phyloP scores from a whole-genome alignment of 92 coral and sea anemone species.

The Phenganax subtilis region DNA sequence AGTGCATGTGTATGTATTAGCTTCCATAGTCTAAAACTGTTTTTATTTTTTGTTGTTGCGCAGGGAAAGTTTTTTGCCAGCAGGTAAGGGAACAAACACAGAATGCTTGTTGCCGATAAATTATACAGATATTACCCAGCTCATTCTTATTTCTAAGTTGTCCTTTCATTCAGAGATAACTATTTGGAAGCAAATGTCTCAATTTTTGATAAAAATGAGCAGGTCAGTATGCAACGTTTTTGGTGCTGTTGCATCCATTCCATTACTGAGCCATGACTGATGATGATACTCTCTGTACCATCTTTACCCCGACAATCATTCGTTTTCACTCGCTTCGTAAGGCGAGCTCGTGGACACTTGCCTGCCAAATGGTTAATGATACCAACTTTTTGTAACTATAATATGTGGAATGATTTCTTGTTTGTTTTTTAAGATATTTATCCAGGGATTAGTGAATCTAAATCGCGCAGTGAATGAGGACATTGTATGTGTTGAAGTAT shows the following conservation, averaged over 20 bases:
- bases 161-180: conserved; percentile 64
- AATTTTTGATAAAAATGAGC: conserved; percentile 64
- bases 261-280: neutral
- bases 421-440: conserved; percentile 60
- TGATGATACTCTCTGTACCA: neutral
- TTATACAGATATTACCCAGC: too few relatives aligned
- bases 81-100: conserved; percentile 54
- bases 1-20: neutral
- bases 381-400: neutral
- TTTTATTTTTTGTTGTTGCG: conserved; percentile 6
- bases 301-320: too few relatives aligned
- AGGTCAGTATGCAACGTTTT: conserved; percentile 48
- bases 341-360: neutral
- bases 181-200: conserved; percentile 83
- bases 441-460: conserved; percentile 77
- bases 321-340: too few relatives aligned
- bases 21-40: neutral
- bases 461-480: conserved; percentile 96
- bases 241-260: neutral
- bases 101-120: too few relatives aligned
- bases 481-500: conserved; percentile 77
- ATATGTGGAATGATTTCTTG: neutral
- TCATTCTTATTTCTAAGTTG: too few relatives aligned
- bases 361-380: neutral
- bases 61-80: conserved; percentile 87